Percentiles rank a stretch among this genome's conserved stretches.
phyloP scores from a whole-genome alignment of 2,888 invertebrate species.

The Apodemia mormo region DNA sequence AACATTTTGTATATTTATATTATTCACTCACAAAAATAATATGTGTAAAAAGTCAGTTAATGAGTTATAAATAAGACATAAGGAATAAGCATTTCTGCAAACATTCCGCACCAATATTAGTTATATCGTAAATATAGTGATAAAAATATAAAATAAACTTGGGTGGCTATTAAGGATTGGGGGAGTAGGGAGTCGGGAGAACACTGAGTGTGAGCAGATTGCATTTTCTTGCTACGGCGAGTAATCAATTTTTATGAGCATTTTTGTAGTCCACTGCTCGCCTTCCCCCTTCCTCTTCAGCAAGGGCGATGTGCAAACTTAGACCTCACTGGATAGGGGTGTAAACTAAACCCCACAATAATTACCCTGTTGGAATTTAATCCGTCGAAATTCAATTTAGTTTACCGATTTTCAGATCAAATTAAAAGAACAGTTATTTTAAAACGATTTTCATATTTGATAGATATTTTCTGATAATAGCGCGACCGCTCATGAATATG shows the following conservation, averaged over 20 bases:
- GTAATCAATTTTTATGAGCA: slow-evolving; percentile 78
- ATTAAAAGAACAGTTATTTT: slow-evolving; percentile 29
- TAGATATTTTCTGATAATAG: slow-evolving; percentile 16
- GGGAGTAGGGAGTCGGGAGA: slow-evolving; percentile 38
- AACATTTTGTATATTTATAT: too few relatives aligned
- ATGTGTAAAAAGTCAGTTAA: not conserved
- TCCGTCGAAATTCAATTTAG: slow-evolving; percentile 38
- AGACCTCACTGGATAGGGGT: slow-evolving; percentile 30
- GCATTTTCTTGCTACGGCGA: slow-evolving; percentile 74
- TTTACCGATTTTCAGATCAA: slow-evolving; percentile 20
- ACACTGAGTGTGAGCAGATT: slow-evolving; percentile 59
- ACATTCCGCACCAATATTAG: slow-evolving; percentile 35
- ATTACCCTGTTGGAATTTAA: slow-evolving; percentile 36
- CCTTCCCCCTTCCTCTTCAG: slow-evolving; percentile 36
- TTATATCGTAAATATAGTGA: slow-evolving; percentile 53
- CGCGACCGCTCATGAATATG: slow-evolving; percentile 4
- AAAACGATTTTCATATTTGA: slow-evolving; percentile 19
- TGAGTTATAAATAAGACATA: slow-evolving; percentile 21
- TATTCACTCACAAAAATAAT: too few relatives aligned
- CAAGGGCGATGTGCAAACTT: slow-evolving; percentile 38
- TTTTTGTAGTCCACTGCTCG: slow-evolving; percentile 62
- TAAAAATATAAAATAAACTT: slow-evolving; percentile 65
- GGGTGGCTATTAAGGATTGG: slow-evolving; percentile 58
- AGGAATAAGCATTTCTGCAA: slow-evolving; percentile 31
- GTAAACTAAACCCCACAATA: slow-evolving; percentile 34